Evolutionary conservation across 2,797 vertebrate species (phyloP).

Genomic region (Heterohyrax brucei): DNA sequence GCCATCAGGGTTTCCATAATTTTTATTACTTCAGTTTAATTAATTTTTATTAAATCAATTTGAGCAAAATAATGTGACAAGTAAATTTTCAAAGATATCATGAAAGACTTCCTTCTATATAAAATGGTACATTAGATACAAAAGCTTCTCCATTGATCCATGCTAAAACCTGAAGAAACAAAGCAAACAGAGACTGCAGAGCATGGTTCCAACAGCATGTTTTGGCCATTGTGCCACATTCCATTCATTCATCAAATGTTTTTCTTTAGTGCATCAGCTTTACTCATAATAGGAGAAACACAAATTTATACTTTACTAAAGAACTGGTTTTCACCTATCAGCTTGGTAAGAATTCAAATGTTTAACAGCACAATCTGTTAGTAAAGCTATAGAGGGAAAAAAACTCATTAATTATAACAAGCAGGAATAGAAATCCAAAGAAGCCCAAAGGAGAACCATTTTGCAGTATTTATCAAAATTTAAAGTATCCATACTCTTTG

Average conservation of each 20-base stretch:
- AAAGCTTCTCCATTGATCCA: background rate
- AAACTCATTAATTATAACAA: background rate
- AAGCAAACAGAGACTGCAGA: background rate
- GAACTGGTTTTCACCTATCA: slow-evolving; percentile 64
- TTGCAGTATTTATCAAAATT: slow-evolving; percentile 4
- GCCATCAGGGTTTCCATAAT: background rate
- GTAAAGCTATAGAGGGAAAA: background rate
- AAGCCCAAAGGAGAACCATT: background rate
- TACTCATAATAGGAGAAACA: slow-evolving; percentile 4
- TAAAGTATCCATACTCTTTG: background rate
- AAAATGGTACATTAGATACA: background rate
- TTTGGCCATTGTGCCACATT: background rate
- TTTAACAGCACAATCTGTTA: background rate
- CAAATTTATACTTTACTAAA: slow-evolving; percentile 41
- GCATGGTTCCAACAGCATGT: fast-evolving
- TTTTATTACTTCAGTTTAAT: slow-evolving; percentile 56
- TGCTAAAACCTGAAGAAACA: background rate
- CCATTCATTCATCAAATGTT: slow-evolving; percentile 46
- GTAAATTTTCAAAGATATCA: slow-evolving; percentile 35
- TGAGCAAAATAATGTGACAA: slow-evolving; percentile 51
- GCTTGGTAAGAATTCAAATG: slow-evolving; percentile 28
- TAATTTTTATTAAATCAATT: slow-evolving; percentile 53
- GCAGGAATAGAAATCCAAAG: background rate
- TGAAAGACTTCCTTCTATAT: background rate
- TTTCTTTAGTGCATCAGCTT: slow-evolving; percentile 1